Percentiles rank a stretch among this genome's conserved stretches.
Conservation (phyloP, 2,888 invertebrate genomes). For the Sylvicola cinctus region DNA sequence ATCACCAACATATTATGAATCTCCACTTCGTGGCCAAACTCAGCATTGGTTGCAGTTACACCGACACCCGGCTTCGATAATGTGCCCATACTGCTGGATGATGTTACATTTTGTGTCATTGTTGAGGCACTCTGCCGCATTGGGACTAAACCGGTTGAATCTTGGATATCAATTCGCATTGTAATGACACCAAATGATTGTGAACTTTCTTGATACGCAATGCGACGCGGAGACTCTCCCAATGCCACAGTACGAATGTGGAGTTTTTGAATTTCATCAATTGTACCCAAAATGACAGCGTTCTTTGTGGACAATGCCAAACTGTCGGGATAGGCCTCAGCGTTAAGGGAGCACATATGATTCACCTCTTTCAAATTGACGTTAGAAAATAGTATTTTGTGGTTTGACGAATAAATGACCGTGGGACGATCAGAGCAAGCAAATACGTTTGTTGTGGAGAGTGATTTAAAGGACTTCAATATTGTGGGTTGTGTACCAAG, state of each 20-base stretch:
- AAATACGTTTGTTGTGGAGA: constrained; percentile 90
- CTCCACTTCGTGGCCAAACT: constrained; percentile 65
- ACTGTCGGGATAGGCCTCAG: constrained; percentile 85
- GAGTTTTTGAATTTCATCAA: constrained; percentile 95
- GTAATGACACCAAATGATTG: constrained; percentile 91
- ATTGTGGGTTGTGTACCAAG: constrained; percentile 95
- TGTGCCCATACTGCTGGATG: constrained; percentile 31
- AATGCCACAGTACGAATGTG: constrained; percentile 91
- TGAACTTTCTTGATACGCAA: constrained; percentile 84
- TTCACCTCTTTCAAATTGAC: constrained; percentile 88
- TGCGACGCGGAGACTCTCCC: constrained; percentile 82
- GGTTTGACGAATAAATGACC: constrained; percentile 97
- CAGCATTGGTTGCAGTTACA: constrained; percentile 20
- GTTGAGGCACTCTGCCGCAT: constrained; percentile 57
- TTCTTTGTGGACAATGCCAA: constrained; percentile 25
- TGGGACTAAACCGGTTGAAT: constrained; percentile 45
- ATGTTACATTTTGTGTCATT: constrained; percentile 42
- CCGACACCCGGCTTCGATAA: constrained; percentile 24
- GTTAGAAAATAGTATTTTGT: constrained; percentile 95
- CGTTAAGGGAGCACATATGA: constrained; percentile 95
- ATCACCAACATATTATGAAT: constrained; percentile 76
- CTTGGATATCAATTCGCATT: constrained; percentile 72
- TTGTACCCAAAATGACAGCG: constrained; percentile 70
- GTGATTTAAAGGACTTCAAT: constrained; percentile 68
- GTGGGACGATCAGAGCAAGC: constrained; percentile 97